Evolutionary conservation across 2,888 invertebrate species (phyloP), one percentile per base, ranked within the genome.

Genomic region (Cephus spinipes): DNA sequence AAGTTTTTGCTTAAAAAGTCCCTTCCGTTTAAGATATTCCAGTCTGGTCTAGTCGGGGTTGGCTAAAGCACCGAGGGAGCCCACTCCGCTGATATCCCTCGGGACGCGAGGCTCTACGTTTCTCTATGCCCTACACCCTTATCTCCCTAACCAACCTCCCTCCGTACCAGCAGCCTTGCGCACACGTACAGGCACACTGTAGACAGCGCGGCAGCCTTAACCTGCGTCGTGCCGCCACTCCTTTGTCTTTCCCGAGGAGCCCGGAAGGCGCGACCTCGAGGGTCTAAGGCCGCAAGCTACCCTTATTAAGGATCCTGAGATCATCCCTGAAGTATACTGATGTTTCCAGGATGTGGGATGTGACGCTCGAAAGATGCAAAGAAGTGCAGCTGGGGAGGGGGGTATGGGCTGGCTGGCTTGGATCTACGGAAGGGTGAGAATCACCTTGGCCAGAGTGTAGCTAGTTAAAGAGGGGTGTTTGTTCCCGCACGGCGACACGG

Each of bases 21-120:
- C 84, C 77, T 78, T 73, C 83, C 82, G 83, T 88, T 88, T 87
- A 89, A 89, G 88, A 90, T 90, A 91, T 90, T 90, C 88, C 84
- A 74, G 86, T 87, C 88, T 85, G 84, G 86, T 87, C 85, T 87
- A 83, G 86, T 82, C 81, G 83, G 86, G 87, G 85, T 86, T 84
- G 85, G 84, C 86, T 84, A 82, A 83, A 85, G 78, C 81, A 79
- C 78, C 82, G 83, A 81, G 80, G 82, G 83, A 83, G 85, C 81
- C 87, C 87, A 89, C 89, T 89, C 86, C 87, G 83, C 87, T 89
- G 89, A 90, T 90, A 90, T 89, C 90, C 90, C 90, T 74, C 36
- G 90, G 90, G 88, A 89, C 86, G 85, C 86, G 84, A 84, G 78
- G 82, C 85, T 86, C 40, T 79, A 81, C 81, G 80, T 79, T 83